Evolutionary conservation across 37 sponge, comb jelly and placozoan species (phyloP).

Genomic region (Beroe ovata): DNA sequence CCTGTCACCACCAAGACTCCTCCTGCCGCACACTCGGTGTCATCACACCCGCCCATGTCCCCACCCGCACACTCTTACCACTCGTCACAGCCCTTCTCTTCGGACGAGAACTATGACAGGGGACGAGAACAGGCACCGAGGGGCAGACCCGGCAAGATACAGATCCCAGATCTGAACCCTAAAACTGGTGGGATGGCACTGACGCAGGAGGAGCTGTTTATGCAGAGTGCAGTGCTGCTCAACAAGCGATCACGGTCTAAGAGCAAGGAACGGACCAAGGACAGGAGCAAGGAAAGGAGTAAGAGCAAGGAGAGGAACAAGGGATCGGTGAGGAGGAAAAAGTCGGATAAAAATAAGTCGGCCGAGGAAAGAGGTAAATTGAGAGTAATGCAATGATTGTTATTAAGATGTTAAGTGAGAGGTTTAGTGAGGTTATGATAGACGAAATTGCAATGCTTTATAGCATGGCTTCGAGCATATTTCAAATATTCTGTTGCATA

Average conservation of each 20-base stretch:
- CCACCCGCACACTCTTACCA: neutral
- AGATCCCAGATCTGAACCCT: neutral
- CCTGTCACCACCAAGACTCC: neutral
- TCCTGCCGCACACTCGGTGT: neutral
- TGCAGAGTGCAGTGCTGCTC: slow-evolving; percentile 21
- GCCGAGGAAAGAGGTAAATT: slow-evolving; percentile 12
- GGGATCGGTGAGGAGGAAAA: neutral
- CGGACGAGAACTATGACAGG: slow-evolving; percentile 24
- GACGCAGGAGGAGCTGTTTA: slow-evolving; percentile 25
- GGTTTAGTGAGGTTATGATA: too few relatives aligned
- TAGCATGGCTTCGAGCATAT: too few relatives aligned
- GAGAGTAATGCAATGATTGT: neutral
- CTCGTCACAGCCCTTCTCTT: slow-evolving; percentile 9
- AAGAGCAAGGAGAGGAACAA: neutral
- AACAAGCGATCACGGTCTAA: slow-evolving; percentile 45
- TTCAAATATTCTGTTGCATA: too few relatives aligned
- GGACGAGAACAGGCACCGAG: neutral
- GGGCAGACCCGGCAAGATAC: slow-evolving; percentile 11
- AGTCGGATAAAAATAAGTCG: neutral
- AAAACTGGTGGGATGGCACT: neutral
- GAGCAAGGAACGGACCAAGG: slow-evolving; percentile 54
- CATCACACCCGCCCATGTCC: neutral
- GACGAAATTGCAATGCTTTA: too few relatives aligned
- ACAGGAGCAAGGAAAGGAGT: slow-evolving; percentile 4
- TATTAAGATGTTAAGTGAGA: too few relatives aligned